Percentiles rank a stretch among this genome's conserved stretches.
phyloP scores from a whole-genome alignment of 2,113 vertebrate species.

The Pterocles gutturalis region DNA sequence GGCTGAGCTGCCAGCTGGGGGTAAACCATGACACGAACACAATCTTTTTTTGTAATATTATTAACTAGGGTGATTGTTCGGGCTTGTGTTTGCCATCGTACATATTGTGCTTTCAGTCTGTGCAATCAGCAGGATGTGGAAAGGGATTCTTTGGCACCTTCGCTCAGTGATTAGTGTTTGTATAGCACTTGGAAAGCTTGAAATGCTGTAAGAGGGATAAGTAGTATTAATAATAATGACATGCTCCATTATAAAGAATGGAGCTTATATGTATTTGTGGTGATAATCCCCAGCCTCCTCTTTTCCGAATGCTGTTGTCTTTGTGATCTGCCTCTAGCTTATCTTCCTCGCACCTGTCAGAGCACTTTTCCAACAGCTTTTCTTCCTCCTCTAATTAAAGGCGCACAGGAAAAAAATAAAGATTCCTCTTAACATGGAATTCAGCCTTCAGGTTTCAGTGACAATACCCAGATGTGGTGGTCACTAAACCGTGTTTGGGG shows the following conservation, averaged over 20 bases:
- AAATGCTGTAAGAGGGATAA: conserved; percentile 15
- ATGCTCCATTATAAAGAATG: neutral
- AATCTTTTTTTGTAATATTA: neutral
- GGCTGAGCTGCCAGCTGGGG: too few relatives aligned
- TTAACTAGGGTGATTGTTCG: neutral
- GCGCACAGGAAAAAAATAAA: neutral
- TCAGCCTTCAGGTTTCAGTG: neutral
- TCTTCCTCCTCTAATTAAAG: conserved; percentile 27
- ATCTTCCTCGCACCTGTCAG: neutral
- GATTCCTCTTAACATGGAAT: neutral
- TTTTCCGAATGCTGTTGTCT: neutral
- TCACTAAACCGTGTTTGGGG: neutral
- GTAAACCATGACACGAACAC: neutral
- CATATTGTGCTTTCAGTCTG: neutral
- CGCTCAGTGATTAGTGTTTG: conserved; percentile 34
- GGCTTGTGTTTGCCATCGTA: neutral
- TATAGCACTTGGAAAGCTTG: conserved; percentile 15
- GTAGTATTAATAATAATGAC: neutral
- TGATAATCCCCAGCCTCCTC: conserved; percentile 27
- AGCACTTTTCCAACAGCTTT: neutral
- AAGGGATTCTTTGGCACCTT: conserved; percentile 40
- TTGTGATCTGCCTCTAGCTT: neutral
- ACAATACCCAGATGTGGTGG: neutral
- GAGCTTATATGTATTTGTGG: neutral
- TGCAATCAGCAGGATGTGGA: neutral